Evolutionary conservation across 92 coral and sea anemone genomes (phyloP), one percentile per base, ranked within the genome.

Genomic region (Muricea muricata): DNA sequence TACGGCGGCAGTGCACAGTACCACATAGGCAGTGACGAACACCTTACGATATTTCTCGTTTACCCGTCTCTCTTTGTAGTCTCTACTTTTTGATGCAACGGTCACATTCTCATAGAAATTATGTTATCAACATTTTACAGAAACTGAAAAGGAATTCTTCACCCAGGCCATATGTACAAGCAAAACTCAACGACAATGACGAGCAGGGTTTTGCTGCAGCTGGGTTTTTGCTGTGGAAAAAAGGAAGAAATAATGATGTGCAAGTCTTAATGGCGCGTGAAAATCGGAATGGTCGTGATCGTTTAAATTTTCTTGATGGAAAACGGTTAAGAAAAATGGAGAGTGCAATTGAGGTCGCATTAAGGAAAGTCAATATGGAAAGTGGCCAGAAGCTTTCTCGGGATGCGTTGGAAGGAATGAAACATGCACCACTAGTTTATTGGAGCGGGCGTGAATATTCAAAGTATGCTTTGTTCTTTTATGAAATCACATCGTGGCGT

Each of bases 231-330:
- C 33, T 70, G 52, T 70, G 76, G 76, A 70, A 70, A 25, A 70
- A 35, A 42, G 32, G 32, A 24, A 25, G 26, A 3, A 54, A 37
- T n/a, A 42, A 70, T 7, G n/a, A 65, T 34, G 5, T 65, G 72
- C 76, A 70, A 70, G 76, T 70, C 30, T 34, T 70, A 21, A 70
- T 70, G 76, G 76, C 76, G 14, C 76, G 76, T 1, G 76, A 70
- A 42, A 35, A 70, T 39, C 76, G 76, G 17, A 7, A 70, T 35
- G 76, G 52, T 14, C 7, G 13, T 6, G 76, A 70, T 70, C 30
- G 6, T 13, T 40, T 70, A 6, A 70, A 70, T 40, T 70, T 70
- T 33, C 76, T 70, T 39, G 76, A 54, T 23, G 76, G 76, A 70
- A 70, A 70, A 70, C 48, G 76, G 32, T 70, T 70, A 26, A 35